Conservation (phyloP, 2,797 vertebrate genomes). For the Hydrocynus forskahlii region DNA sequence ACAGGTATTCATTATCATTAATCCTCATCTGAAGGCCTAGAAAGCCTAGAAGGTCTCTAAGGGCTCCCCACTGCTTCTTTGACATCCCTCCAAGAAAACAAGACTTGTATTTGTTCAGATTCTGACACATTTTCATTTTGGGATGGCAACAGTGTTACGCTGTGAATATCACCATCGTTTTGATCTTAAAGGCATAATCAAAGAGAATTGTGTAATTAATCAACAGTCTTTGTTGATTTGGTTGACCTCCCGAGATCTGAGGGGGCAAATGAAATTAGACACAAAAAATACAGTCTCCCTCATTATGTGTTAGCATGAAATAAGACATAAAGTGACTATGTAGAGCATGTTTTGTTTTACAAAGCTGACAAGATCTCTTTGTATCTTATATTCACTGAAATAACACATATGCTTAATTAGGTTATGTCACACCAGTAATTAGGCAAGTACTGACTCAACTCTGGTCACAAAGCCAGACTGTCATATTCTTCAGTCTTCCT, state of each 20-base stretch:
- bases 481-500: slow-evolving; percentile 60
- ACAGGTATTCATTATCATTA: too few relatives aligned
- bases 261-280: not conserved
- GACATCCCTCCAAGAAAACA: not conserved
- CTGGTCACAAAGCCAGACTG: slow-evolving; percentile 24
- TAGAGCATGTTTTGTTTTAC: not conserved
- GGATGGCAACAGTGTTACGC: not conserved
- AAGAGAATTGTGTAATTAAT: slow-evolving; percentile 1
- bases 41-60: too few relatives aligned
- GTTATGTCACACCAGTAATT: slow-evolving; percentile 16
- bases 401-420: slow-evolving; percentile 11
- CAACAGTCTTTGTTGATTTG: not conserved
- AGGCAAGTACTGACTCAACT: slow-evolving; percentile 10
- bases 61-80: too few relatives aligned
- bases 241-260: not conserved
- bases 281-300: not conserved
- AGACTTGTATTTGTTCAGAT: not conserved
- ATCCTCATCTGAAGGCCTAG: too few relatives aligned
- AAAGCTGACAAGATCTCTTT: not conserved
- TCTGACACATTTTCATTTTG: not conserved
- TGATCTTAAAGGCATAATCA: not conserved
- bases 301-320: slow-evolving; percentile 7
- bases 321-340: not conserved
- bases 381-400: slow-evolving; percentile 5
- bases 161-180: not conserved